These are phyloP conservation scores for Tenthredo scrophulariae DNA, from an alignment of 2,888 invertebrate genomes.

Conservation along the genomic window DNA sequence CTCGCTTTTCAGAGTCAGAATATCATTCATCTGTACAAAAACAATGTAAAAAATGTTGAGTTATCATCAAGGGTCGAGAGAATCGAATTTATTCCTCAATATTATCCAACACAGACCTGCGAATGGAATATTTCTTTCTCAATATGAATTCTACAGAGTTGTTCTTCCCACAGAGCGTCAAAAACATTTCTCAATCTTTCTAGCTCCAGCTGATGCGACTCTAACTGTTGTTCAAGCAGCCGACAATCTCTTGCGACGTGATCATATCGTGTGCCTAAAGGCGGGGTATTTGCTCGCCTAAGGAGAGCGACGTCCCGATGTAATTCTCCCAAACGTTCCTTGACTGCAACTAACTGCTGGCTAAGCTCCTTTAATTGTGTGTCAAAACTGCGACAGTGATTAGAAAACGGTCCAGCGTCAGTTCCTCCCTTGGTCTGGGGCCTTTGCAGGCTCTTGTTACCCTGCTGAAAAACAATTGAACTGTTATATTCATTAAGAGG, in stretches of 20 bases:
- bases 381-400: slow-evolving; percentile 83
- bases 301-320: slow-evolving; percentile 86
- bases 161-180: slow-evolving; percentile 87
- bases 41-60: background rate
- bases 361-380: slow-evolving; percentile 82
- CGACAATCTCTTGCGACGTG: slow-evolving; percentile 81
- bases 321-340: slow-evolving; percentile 84
- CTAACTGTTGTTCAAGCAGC: slow-evolving; percentile 82
- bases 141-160: slow-evolving; percentile 84
- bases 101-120: slow-evolving; percentile 74
- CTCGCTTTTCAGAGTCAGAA: slow-evolving; percentile 83
- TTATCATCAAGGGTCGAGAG: background rate
- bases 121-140: slow-evolving; percentile 85
- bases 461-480: slow-evolving; percentile 39
- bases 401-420: slow-evolving; percentile 82
- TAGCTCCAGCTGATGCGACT: slow-evolving; percentile 82
- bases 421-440: slow-evolving; percentile 76
- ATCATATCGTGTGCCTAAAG: slow-evolving; percentile 79
- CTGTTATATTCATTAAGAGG: background rate
- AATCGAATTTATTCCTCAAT: background rate
- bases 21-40: slow-evolving; percentile 82
- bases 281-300: slow-evolving; percentile 80
- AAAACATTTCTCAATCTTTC: slow-evolving; percentile 82
- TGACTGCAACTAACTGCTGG: slow-evolving; percentile 82
- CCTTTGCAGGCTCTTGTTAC: slow-evolving; percentile 60